phyloP scores from a whole-genome alignment of 1,140 invertebrate species.

The Drosophila tsacasi region DNA sequence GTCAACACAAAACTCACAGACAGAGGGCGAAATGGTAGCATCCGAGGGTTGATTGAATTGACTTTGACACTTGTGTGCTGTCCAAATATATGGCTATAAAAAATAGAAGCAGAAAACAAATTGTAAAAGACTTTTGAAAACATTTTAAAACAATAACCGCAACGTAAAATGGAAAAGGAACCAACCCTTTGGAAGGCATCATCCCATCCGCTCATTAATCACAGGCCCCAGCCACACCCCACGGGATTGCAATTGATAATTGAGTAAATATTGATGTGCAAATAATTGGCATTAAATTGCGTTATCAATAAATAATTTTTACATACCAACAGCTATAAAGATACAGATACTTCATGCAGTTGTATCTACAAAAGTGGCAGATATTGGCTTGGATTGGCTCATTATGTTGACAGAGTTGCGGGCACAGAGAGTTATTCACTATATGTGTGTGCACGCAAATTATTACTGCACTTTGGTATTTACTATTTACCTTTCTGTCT shows the following conservation, averaged over 20 bases:
- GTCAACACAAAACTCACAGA: constrained; percentile 49
- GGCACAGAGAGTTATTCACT: constrained; percentile 39
- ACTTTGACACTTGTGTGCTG: constrained; percentile 53
- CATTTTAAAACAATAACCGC: constrained; percentile 61
- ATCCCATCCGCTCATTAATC: constrained; percentile 51
- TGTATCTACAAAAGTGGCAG: constrained; percentile 36
- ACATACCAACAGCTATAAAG: constrained; percentile 50
- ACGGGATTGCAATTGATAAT: constrained; percentile 71
- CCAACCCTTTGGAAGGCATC: constrained; percentile 8
- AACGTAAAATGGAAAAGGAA: constrained; percentile 12
- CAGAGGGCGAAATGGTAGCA: neutral
- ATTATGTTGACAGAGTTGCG: constrained; percentile 71
- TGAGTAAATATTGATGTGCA: constrained; percentile 78
- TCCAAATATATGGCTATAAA: constrained; percentile 14
- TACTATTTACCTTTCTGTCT: constrained; percentile 31
- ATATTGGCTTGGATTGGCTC: constrained; percentile 68
- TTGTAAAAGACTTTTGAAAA: constrained; percentile 64
- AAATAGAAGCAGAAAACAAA: constrained; percentile 30
- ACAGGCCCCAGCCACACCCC: constrained; percentile 40
- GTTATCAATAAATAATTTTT: constrained; percentile 84
- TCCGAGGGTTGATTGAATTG: constrained; percentile 45
- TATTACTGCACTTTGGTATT: constrained; percentile 51
- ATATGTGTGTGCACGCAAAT: constrained; percentile 26
- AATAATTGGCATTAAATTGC: constrained; percentile 84
- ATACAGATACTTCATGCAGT: constrained; percentile 24